These are phyloP conservation scores for Darevskia mixta DNA, from an alignment of 2,797 vertebrate genomes.

Conservation along the genomic window DNA sequence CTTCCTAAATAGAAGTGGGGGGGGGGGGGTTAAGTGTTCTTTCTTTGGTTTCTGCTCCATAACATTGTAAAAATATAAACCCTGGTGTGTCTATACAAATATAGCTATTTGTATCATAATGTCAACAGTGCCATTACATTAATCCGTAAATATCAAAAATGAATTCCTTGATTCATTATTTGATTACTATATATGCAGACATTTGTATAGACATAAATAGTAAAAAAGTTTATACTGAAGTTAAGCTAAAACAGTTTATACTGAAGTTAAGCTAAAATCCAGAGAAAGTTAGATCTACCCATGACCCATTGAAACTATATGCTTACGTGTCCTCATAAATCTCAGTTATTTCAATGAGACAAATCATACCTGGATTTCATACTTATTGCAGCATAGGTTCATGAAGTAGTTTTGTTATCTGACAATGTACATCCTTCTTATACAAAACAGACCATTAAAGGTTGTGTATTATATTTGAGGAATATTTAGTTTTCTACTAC, in stretches of 20 bases:
- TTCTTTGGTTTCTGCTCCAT: background rate
- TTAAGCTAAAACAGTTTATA: background rate
- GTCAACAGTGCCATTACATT: conserved; percentile 21
- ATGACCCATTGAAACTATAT: background rate
- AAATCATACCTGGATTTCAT: background rate
- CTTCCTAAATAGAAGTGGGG: background rate
- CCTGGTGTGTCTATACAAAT: background rate
- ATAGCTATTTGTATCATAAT: background rate
- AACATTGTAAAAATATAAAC: background rate
- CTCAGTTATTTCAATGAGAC: background rate
- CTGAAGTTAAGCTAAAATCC: background rate
- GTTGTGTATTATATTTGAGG: background rate
- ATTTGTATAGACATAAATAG: background rate
- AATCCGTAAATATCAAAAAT: conserved; percentile 54
- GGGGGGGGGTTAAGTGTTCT: fast-evolving
- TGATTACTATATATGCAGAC: too few species aligned
- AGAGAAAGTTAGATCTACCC: background rate
- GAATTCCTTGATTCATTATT: conserved; percentile 62
- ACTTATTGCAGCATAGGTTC: background rate
- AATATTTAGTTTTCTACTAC: background rate
- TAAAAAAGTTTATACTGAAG: background rate
- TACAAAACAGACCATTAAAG: background rate
- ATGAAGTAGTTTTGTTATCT: background rate
- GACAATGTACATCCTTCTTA: too few species aligned
- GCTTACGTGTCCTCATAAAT: background rate